Evolutionary conservation across 2,113 vertebrate genomes (phyloP).

Genomic region (Misgurnus anguillicaudatus): DNA sequence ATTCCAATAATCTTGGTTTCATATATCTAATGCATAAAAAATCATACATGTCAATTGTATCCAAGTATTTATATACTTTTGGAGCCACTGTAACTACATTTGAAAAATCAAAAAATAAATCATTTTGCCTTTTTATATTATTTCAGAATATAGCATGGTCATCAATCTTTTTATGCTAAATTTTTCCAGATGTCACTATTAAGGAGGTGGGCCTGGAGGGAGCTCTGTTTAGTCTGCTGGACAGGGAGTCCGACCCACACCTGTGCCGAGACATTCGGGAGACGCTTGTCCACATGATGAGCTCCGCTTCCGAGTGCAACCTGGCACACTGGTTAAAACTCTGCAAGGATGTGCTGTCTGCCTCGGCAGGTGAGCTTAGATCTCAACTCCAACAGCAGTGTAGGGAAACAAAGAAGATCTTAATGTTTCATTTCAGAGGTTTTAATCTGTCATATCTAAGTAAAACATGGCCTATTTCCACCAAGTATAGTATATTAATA

Average conservation of each 20-base stretch:
- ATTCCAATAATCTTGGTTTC: no score
- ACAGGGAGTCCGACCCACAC: conserved; percentile 83
- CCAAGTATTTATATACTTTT: no score
- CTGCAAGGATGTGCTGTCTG: conserved; percentile 91
- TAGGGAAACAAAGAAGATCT: background rate
- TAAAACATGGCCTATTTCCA: no score
- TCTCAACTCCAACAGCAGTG: background rate
- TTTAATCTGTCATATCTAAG: no score
- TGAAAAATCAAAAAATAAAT: no score
- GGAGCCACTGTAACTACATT: no score
- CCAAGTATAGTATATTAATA: no score
- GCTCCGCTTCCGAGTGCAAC: conserved; percentile 79
- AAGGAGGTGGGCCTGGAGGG: conserved; percentile 92
- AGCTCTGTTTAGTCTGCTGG: conserved; percentile 85
- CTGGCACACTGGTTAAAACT: conserved; percentile 92
- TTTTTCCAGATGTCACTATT: conserved; percentile 83
- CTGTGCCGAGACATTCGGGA: conserved; percentile 86
- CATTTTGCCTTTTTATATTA: no score
- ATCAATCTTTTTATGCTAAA: no score
- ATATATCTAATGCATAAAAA: no score
- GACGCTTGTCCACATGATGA: conserved; percentile 87
- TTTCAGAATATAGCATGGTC: no score
- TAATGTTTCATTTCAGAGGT: background rate
- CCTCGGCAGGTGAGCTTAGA: conserved; percentile 78
- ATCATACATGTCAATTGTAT: no score